Base-by-base conservation (phyloP, 1,140 invertebrate genomes). In the Leguminivora glycinivorella region DNA sequence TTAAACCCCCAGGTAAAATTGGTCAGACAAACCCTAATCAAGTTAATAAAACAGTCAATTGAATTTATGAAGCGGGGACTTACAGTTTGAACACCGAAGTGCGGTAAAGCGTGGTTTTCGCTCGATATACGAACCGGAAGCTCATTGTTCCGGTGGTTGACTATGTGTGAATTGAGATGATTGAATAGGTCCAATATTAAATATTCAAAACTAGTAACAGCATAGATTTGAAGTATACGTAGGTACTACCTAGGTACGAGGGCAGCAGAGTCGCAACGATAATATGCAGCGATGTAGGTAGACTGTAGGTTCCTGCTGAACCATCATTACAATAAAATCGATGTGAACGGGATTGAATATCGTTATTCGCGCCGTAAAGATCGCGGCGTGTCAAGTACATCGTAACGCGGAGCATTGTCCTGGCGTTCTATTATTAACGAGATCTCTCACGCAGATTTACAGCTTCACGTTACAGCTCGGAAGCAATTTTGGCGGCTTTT, bases 401-500 rank as follows among this genome's bases (percentile, higher is more conserved):
- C 26, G 26, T 63, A 29, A 31, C 26, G 7, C 58, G 29, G 25
- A 63, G 58, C 58, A 63, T 58, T 58, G 56, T 58, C 56, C 56
- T 58, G 56, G 14, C n/a, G 58, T 63, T 63, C 58, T 29, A 29
- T 63, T 63, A 63, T 63, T 63, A 63, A 26, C 58, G n/a, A 63
- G 26, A 63, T 29, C n/a, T 63, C n/a, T 63, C 26, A 63, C 58
- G 7, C 25, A 26, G 58, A 17, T 31, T 29, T 63, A 29, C 26
- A 26, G 58, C 58, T 63, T 63, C 12, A 29, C 9, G 14, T 63
- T 63, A 31, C 5, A 7, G 47, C n/a, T 19, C 47, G 47, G 19
- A 19, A 22, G 47, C 19, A 22, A 52, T 52, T 52, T 52, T 52
- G 47, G 47, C 47, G 19, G 47, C 40, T 52, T 52, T 22, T 52